These are phyloP conservation scores for Zeus faber DNA, from an alignment of 2,113 vertebrate genomes.

Conservation along the genomic window DNA sequence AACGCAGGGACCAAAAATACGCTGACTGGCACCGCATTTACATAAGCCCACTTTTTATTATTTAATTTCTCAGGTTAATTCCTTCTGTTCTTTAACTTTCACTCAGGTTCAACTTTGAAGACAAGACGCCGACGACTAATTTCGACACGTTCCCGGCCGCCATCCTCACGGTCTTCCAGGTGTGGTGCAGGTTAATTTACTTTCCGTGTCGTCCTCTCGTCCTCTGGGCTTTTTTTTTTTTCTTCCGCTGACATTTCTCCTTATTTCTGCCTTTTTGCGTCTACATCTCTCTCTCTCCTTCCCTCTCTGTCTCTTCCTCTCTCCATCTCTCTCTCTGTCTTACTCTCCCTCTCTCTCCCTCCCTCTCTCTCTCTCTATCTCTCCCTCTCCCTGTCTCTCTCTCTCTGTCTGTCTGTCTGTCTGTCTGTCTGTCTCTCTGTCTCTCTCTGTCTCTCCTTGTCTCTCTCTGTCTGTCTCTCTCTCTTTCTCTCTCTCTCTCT, in stretches of 20 bases:
- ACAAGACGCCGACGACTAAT: slow-evolving; percentile 93
- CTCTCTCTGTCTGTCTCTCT: background rate
- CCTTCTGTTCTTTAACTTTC: background rate
- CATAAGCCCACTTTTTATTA: too few species aligned
- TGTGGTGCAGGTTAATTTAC: slow-evolving; percentile 47
- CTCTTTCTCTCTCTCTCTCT: background rate
- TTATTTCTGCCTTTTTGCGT: background rate
- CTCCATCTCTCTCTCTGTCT: background rate
- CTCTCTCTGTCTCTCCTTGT: background rate
- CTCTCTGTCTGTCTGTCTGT: background rate
- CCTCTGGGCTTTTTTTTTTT: background rate
- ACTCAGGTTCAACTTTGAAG: slow-evolving; percentile 92
- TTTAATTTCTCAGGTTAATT: slow-evolving; percentile 82
- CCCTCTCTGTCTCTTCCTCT: background rate
- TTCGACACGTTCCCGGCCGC: slow-evolving; percentile 96
- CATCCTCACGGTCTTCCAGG: slow-evolving; percentile 98
- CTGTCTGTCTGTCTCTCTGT: background rate
- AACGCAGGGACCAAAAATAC: too few species aligned
- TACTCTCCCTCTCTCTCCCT: slow-evolving; percentile 1
- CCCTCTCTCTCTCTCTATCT: background rate
- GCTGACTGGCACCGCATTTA: too few species aligned
- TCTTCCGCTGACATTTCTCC: background rate
- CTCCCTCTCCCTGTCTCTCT: background rate
- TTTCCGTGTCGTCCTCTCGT: background rate
- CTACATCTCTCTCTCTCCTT: too few species aligned